Conservation (phyloP, 1,140 invertebrate genomes). For the Geopemphigus sp. region DNA sequence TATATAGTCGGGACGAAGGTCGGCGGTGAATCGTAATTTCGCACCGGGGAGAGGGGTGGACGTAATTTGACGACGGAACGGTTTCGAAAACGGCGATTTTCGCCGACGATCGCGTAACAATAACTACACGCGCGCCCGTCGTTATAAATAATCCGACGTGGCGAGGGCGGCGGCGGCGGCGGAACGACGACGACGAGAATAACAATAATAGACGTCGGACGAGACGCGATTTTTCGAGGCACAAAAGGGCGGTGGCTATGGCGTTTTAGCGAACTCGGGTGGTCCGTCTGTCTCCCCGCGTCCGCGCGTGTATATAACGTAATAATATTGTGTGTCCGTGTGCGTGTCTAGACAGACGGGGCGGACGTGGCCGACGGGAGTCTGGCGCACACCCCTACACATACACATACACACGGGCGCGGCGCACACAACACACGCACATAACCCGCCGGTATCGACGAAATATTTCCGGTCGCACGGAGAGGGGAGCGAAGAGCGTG, state of each 20-base stretch:
- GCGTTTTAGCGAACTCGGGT: slow-evolving; percentile 37
- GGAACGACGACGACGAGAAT: background rate
- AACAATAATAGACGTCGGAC: background rate
- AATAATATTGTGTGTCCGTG: background rate
- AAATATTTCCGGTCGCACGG: slow-evolving; percentile 36
- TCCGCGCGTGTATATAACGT: too few relatives aligned
- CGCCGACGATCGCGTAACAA: too few relatives aligned
- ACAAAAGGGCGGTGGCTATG: background rate
- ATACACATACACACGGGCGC: background rate
- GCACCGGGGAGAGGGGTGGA: too few relatives aligned
- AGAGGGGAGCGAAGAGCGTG: slow-evolving; percentile 8
- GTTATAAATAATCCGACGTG: too few relatives aligned
- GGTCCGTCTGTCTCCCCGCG: slow-evolving; percentile 2
- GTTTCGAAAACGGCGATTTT: too few relatives aligned
- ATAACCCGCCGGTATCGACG: slow-evolving; percentile 15
- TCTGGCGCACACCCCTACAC: slow-evolving; percentile 31
- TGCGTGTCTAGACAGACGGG: slow-evolving; percentile 34
- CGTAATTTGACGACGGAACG: too few relatives aligned
- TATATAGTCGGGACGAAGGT: too few relatives aligned
- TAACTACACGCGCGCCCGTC: too few relatives aligned
- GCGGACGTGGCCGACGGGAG: slow-evolving; percentile 3
- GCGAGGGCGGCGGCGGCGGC: too few relatives aligned
- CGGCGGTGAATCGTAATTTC: too few relatives aligned
- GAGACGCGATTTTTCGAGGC: slow-evolving; percentile 15
- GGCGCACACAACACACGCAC: background rate